Percentiles rank a stretch among this genome's conserved stretches.
Conservation (phyloP, 2,113 vertebrate genomes). For the Boleophthalmus pectinirostris region DNA sequence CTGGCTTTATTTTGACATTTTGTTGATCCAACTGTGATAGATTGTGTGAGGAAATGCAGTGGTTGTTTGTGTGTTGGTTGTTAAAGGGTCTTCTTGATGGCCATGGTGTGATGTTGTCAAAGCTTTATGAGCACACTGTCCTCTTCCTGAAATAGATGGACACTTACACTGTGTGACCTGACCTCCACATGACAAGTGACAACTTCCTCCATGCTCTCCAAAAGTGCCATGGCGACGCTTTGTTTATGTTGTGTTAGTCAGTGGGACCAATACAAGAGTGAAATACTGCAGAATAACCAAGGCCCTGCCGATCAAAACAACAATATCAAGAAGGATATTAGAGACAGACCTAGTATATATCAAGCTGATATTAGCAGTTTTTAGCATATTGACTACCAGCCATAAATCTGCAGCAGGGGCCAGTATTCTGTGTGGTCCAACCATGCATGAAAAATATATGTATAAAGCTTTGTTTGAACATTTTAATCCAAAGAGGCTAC, state of each 20-base stretch:
- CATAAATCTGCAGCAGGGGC: no score
- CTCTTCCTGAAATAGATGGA: slow-evolving; percentile 46
- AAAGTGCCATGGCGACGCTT: slow-evolving; percentile 5
- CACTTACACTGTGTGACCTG: slow-evolving; percentile 36
- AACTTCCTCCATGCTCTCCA: slow-evolving; percentile 64
- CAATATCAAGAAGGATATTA: no score
- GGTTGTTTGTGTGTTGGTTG: slow-evolving; percentile 13
- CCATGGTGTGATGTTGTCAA: background rate
- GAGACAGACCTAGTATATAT: no score
- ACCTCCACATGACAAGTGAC: slow-evolving; percentile 52
- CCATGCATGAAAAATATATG: no score
- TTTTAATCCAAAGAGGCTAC: no score
- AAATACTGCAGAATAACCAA: background rate
- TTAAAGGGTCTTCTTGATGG: background rate
- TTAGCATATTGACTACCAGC: no score
- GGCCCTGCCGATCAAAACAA: background rate
- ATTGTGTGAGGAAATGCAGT: background rate
- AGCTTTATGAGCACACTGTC: slow-evolving; percentile 20
- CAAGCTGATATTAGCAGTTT: no score
- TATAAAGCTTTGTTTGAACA: no score
- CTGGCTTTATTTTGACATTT: no score
- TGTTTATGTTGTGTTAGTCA: background rate
- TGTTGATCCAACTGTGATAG: background rate
- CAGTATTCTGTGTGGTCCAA: no score
- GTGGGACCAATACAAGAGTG: background rate